Conservation (phyloP, 2,797 vertebrate species). For the Phrynocephalus guinanensis region DNA sequence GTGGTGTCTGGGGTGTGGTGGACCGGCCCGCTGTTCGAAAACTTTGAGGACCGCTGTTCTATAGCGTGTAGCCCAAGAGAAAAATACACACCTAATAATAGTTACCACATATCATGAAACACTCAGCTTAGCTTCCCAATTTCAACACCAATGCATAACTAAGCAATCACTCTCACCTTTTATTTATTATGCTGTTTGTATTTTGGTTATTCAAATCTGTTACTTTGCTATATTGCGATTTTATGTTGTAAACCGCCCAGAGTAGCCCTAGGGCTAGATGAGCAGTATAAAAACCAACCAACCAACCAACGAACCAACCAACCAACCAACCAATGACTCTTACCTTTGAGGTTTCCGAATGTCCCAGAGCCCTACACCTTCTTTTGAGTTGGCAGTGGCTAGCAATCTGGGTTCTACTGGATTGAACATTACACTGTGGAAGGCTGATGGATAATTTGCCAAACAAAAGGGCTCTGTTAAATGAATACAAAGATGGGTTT, state of each 20-base stretch:
- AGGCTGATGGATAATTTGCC: conserved; percentile 98
- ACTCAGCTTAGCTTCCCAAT: not conserved
- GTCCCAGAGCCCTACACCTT: conserved; percentile 98
- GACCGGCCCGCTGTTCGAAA: too few relatives aligned
- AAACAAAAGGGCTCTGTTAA: conserved; percentile 94
- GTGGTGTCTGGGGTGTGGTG: too few relatives aligned
- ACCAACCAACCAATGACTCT: conserved; percentile 26
- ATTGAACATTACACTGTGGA: conserved; percentile 99
- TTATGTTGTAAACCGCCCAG: too few relatives aligned
- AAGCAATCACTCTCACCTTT: conserved; percentile 82
- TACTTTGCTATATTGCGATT: too few relatives aligned
- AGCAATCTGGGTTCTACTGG: conserved; percentile 94
- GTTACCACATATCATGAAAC: conserved; percentile 2
- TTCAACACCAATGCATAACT: conserved; percentile 23
- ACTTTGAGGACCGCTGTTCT: too few relatives aligned
- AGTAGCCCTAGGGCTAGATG: too few relatives aligned
- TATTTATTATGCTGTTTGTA: too few relatives aligned
- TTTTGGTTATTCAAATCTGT: too few relatives aligned
- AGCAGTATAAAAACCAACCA: too few relatives aligned
- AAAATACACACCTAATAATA: conserved; percentile 18
- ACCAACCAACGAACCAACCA: too few relatives aligned
- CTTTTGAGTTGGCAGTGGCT: conserved; percentile 98
- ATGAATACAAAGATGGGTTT: conserved; percentile 53
- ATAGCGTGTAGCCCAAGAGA: not conserved
- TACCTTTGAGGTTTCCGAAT: conserved; percentile 98